Evolutionary conservation across 2,113 vertebrate species (phyloP).

Genomic region (Apteryx owenii): DNA sequence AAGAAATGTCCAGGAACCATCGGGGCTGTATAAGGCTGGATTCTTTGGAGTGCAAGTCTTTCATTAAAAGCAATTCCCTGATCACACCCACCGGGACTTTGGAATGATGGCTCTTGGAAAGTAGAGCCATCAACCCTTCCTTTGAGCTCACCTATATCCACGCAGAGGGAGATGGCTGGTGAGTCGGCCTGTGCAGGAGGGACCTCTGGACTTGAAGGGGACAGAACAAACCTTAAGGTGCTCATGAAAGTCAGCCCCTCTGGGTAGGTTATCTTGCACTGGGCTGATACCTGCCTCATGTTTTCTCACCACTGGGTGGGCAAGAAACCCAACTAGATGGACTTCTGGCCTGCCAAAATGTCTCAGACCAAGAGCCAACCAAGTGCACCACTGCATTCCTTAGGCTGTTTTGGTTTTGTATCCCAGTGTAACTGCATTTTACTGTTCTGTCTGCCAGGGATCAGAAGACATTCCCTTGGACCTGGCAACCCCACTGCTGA

Average conservation of each 20-base stretch:
- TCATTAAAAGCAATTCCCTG: neutral
- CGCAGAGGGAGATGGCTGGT: rapidly evolving
- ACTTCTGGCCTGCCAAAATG: neutral
- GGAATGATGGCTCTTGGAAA: neutral
- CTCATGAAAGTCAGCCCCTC: rapidly evolving
- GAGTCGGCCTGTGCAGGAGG: neutral
- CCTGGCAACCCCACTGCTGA: neutral
- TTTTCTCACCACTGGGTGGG: neutral
- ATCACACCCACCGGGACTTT: slow-evolving; percentile 37
- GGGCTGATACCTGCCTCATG: neutral
- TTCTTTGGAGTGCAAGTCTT: neutral
- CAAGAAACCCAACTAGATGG: neutral
- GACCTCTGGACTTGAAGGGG: neutral
- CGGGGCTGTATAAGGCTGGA: neutral
- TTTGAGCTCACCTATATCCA: rapidly evolving
- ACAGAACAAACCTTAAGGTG: neutral
- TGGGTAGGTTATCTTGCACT: rapidly evolving
- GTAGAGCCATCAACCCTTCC: neutral
- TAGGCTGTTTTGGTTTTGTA: neutral
- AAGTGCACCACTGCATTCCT: neutral
- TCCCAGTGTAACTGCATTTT: neutral
- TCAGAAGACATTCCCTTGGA: neutral
- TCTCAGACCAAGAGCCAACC: neutral
- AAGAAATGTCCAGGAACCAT: neutral
- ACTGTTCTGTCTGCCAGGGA: neutral